phyloP scores from a whole-genome alignment of 2,888 invertebrate species.

The Thalpophila matura region DNA sequence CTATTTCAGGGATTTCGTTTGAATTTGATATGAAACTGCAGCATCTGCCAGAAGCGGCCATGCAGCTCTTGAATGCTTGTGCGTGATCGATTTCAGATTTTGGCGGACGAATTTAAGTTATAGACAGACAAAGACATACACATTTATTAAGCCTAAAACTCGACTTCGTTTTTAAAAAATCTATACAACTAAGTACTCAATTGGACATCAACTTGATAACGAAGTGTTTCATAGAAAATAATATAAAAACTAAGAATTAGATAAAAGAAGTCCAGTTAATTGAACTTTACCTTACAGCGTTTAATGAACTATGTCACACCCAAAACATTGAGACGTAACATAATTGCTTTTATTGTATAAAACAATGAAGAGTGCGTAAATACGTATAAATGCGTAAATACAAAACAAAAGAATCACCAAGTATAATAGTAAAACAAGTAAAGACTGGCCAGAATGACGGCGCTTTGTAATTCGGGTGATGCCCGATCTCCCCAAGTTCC shows the following conservation, averaged over 20 bases:
- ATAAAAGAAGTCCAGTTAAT: not conserved
- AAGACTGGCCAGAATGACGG: slow-evolving; percentile 3
- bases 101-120: not conserved
- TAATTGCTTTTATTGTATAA: slow-evolving; percentile 18
- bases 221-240: too few species aligned
- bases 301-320: slow-evolving; percentile 9
- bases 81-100: slow-evolving; percentile 6
- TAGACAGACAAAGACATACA: too few species aligned
- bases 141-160: too few species aligned
- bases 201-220: not conserved
- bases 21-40: slow-evolving; percentile 12
- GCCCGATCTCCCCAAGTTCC: too few species aligned
- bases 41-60: not conserved
- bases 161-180: too few species aligned
- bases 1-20: slow-evolving; percentile 26
- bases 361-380: slow-evolving; percentile 5
- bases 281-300: not conserved
- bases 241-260: too few species aligned
- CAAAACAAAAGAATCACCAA: slow-evolving; percentile 26
- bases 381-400: too few species aligned
- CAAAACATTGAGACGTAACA: slow-evolving; percentile 11
- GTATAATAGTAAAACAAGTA: slow-evolving; percentile 14
- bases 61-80: not conserved
- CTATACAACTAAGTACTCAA: too few species aligned
- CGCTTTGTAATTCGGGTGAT: too few species aligned